Base-by-base conservation (phyloP, 30 jellyfish, hydroid and myxozoan genomes). In the Cassiopea xamachana region DNA sequence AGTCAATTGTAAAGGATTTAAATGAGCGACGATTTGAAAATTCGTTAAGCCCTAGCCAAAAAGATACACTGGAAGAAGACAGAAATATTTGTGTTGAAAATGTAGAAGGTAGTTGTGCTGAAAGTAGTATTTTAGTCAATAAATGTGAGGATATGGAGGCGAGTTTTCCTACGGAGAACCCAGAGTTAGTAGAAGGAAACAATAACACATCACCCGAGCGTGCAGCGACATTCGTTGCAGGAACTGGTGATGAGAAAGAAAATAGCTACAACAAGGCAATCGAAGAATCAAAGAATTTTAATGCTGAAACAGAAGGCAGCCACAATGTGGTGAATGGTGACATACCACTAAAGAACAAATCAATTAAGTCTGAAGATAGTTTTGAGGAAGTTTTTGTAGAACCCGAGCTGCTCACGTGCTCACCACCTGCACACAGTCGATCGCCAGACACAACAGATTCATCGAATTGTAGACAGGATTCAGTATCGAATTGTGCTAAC, bases 381-480 rank as follows among this genome's bases (percentile, higher is more conserved):
- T 82, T 82, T 82, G 90, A 82, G 44, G 90, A 82, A 68, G 90
- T 82, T 48, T 82, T 64, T 68, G 90, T 82, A 67, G 90, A 82
- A 46, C 90, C 90, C 2, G 90, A 82, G 49, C 83, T 82, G 14
- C 67, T 82, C 7, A 47, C 90, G 46, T 82, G 83, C 69, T 17
- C 82, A 68, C 90, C 90, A 2, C 81, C 55, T 17, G 15, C 55
- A 68, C 17, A 13, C 46, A 39, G 68, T 9, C 60, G 68, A 9
- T 1, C 47, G 17, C 12, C 82, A 6, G 77, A 55, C 9, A 9
- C 70, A 47, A 55, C 72, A 51, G 81, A 82, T 6, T 55, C 76
- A 19, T 55, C 64, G 48, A n/a, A 82, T 71, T 60, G 4, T 39
- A 69, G 16, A 9, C 55, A 46, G 73, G 90, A 82, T 82, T 82